Evolutionary conservation across 1,140 invertebrate species (phyloP).

Genomic region (Aphelenchoides fujianensis): DNA sequence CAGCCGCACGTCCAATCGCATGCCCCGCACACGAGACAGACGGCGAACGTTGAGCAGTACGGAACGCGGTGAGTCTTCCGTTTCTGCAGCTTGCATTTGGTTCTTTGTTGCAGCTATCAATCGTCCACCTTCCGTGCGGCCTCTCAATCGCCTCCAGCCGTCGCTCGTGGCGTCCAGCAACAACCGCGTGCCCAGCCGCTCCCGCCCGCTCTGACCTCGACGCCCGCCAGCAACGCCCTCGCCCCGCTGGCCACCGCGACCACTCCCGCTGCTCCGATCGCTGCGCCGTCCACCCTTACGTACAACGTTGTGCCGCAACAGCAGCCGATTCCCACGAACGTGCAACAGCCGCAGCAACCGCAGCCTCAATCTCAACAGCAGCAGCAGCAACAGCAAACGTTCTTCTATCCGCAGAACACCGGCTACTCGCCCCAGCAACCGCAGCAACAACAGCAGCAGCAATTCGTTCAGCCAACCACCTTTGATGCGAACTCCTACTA

Average conservation of each 20-base stretch:
- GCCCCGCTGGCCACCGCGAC: conserved; percentile 1
- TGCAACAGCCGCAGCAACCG: background rate
- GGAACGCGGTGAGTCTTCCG: background rate
- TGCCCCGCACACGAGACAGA: background rate
- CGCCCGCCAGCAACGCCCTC: background rate
- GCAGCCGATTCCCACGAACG: too few relatives aligned
- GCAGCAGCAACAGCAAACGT: conserved; percentile 12
- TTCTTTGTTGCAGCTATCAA: background rate
- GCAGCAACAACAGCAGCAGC: background rate
- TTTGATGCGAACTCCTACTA: background rate
- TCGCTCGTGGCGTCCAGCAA: conserved; percentile 1
- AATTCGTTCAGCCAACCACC: background rate
- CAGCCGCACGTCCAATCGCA: background rate
- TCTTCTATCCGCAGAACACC: background rate
- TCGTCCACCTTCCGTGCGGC: background rate
- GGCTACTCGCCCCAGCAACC: background rate
- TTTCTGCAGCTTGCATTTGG: background rate
- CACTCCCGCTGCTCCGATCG: background rate
- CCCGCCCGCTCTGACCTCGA: background rate
- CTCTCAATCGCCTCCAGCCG: background rate
- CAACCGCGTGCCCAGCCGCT: conserved; percentile 6
- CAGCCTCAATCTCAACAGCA: background rate
- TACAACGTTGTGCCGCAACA: background rate
- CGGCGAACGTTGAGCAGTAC: background rate
- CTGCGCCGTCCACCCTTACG: background rate